These are phyloP conservation scores for Enteromius trimaculatus DNA, from an alignment of 2,797 vertebrate genomes.

Conservation along the genomic window DNA sequence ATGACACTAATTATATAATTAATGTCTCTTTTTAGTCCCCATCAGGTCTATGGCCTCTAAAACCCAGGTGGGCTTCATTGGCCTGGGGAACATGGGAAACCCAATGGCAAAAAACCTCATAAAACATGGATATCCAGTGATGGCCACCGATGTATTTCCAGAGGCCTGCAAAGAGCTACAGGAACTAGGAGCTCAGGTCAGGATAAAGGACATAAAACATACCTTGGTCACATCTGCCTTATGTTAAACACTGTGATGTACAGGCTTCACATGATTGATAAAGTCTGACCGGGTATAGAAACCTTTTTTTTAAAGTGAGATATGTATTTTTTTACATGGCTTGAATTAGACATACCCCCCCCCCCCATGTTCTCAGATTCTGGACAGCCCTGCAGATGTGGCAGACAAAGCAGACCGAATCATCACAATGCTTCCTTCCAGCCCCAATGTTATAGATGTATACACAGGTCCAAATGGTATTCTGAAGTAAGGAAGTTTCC, in stretches of 20 bases:
- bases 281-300: neutral
- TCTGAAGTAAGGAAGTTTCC: conserved; percentile 80
- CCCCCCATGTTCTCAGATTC: conserved; percentile 78
- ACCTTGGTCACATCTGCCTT: conserved; percentile 1
- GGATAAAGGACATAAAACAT: neutral
- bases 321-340: neutral
- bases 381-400: conserved; percentile 93
- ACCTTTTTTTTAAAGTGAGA: neutral
- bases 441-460: conserved; percentile 89
- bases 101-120: conserved; percentile 98
- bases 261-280: conserved; percentile 4
- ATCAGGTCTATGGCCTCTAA: conserved; percentile 96
- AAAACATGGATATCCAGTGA: conserved; percentile 94
- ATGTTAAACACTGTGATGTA: neutral
- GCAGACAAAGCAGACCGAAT: conserved; percentile 96
- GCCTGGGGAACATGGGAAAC: conserved; percentile 98
- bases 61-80: conserved; percentile 94
- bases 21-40: conserved; percentile 77
- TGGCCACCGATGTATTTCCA: conserved; percentile 94
- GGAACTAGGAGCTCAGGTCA: conserved; percentile 94
- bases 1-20: neutral
- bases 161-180: conserved; percentile 95
- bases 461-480: conserved; percentile 94
- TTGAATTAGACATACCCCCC: neutral
- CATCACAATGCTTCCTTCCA: conserved; percentile 98